These are phyloP conservation scores for Trematocara zebra DNA, from an alignment of 2,113 vertebrate genomes.

Conservation along the genomic window DNA sequence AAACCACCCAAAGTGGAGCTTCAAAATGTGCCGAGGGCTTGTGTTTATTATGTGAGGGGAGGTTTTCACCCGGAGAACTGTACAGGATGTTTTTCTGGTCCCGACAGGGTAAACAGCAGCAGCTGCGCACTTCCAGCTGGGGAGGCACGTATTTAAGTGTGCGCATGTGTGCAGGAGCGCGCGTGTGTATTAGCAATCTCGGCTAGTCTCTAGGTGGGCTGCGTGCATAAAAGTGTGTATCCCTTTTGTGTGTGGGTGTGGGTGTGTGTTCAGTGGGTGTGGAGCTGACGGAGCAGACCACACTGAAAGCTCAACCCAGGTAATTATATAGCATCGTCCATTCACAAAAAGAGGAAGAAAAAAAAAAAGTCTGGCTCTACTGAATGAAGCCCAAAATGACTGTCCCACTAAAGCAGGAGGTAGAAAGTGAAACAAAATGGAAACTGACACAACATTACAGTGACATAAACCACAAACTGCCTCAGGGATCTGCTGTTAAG, in stretches of 20 bases:
- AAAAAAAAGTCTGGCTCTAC: neutral
- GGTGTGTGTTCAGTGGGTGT: slow-evolving; percentile 47
- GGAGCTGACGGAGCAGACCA: slow-evolving; percentile 64
- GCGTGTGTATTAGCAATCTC: neutral
- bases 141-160: slow-evolving; percentile 68
- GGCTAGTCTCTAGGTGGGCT: slow-evolving; percentile 30
- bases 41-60: slow-evolving; percentile 78
- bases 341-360: slow-evolving; percentile 55
- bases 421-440: slow-evolving; percentile 10
- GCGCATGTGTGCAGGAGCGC: neutral
- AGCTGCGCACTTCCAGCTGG: slow-evolving; percentile 78
- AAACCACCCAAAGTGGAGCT: slow-evolving; percentile 70
- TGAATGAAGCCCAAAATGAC: neutral
- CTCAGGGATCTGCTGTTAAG: neutral
- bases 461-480: neutral
- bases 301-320: slow-evolving; percentile 61
- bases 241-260: neutral
- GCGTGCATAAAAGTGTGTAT: neutral
- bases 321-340: slow-evolving; percentile 67
- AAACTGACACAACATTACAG: neutral
- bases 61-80: slow-evolving; percentile 71
- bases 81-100: slow-evolving; percentile 81
- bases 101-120: slow-evolving; percentile 78
- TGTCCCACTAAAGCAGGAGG: neutral
- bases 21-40: slow-evolving; percentile 63